Percentiles rank a stretch among this genome's conserved stretches.
These are phyloP conservation scores for Drosophila watanabei DNA, from an alignment of 1,140 invertebrate genomes.

Conservation along the genomic window DNA sequence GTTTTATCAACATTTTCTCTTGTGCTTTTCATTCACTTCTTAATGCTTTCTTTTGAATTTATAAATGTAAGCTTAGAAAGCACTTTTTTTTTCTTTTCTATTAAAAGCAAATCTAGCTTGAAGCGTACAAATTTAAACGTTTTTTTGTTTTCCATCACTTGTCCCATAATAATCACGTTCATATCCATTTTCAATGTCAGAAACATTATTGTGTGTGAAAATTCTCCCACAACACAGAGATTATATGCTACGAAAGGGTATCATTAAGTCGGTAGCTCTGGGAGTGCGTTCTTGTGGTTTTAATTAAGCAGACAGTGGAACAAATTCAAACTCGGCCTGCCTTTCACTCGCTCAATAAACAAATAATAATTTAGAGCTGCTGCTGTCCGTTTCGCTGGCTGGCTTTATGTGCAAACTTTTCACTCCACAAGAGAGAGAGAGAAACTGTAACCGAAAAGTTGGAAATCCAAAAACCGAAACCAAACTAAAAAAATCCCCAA, in stretches of 20 bases:
- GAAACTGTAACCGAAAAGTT: conserved; percentile 25
- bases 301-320: conserved; percentile 78
- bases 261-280: conserved; percentile 4
- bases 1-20: neutral
- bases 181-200: conserved; percentile 11
- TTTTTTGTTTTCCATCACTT: conserved; percentile 2
- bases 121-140: neutral
- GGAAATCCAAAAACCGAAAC: conserved; percentile 26
- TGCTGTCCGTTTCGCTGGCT: conserved; percentile 47
- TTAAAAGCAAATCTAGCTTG: neutral
- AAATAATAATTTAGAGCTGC: conserved; percentile 52
- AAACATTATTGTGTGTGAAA: neutral
- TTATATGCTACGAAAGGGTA: neutral
- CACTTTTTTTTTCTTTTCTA: neutral
- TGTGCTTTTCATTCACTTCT: neutral
- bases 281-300: conserved; percentile 29
- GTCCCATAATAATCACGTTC: conserved; percentile 11
- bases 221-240: neutral
- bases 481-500: conserved; percentile 11
- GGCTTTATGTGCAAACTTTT: conserved; percentile 60
- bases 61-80: neutral
- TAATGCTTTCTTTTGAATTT: neutral
- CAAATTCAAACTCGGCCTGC: conserved; percentile 68
- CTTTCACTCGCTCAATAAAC: conserved; percentile 76
- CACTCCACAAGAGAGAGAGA: conserved; percentile 36